Conservation (phyloP, 2,113 vertebrate genomes). For the Nematolebias whitei region DNA sequence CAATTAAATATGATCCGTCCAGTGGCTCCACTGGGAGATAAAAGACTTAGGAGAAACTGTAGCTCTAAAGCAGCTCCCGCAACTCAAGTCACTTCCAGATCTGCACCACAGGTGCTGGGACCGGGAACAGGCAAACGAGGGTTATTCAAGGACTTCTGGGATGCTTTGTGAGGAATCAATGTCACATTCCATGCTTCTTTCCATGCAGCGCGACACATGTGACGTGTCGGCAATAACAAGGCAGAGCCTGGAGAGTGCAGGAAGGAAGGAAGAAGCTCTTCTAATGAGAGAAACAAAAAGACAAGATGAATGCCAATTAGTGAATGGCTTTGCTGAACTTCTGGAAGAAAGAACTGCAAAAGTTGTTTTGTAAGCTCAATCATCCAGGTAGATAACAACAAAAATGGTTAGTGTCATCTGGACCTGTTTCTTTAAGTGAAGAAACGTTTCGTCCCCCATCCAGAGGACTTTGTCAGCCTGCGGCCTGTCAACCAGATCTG, state of each 20-base stretch:
- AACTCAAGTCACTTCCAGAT: slow-evolving; percentile 24
- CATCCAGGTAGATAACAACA: no score
- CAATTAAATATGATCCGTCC: slow-evolving; percentile 15
- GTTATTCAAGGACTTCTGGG: slow-evolving; percentile 14
- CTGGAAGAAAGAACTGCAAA: no score
- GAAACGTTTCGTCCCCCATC: no score
- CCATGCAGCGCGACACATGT: slow-evolving; percentile 24
- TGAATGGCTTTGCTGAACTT: no score
- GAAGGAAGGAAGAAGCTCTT: neutral
- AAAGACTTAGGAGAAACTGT: slow-evolving; percentile 10
- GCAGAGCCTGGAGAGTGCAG: neutral
- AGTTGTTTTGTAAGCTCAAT: no score
- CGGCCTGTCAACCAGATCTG: no score
- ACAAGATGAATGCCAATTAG: no score
- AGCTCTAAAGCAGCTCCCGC: slow-evolving; percentile 12
- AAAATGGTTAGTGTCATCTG: no score
- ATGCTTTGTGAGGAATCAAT: slow-evolving; percentile 16
- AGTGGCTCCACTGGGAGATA: slow-evolving; percentile 9
- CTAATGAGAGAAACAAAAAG: no score
- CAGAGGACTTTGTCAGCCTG: no score
- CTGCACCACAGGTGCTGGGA: slow-evolving; percentile 44
- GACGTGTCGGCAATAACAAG: slow-evolving; percentile 17
- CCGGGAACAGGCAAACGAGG: slow-evolving; percentile 15
- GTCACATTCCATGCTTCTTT: slow-evolving; percentile 20
- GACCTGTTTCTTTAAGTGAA: no score